Conservation (phyloP, 2,113 vertebrate species). For the Caranx melampygus region DNA sequence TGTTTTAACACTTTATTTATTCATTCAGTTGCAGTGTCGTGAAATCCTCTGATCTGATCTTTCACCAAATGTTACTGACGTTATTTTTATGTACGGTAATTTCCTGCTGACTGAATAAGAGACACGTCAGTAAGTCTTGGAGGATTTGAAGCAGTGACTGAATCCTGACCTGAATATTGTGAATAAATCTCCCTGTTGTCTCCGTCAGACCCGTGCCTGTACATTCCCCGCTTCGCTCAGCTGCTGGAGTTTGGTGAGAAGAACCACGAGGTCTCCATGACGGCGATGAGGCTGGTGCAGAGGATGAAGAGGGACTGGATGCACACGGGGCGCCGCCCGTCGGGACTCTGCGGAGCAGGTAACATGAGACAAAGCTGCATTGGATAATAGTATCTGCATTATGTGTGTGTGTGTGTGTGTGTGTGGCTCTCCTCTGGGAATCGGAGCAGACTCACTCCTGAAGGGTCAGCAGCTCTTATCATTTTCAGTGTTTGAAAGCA, state of each 20-base stretch:
- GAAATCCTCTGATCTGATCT: neutral
- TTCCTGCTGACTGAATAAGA: neutral
- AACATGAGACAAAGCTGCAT: neutral
- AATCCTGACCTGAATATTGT: neutral
- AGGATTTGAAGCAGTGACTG: neutral
- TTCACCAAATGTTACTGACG: neutral
- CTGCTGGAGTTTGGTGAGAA: slow-evolving; percentile 97
- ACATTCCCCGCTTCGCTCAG: slow-evolving; percentile 97
- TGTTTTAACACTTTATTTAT: too few relatives aligned
- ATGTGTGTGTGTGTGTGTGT: neutral
- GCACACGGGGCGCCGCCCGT: slow-evolving; percentile 96
- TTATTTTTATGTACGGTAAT: neutral
- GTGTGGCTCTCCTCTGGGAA: neutral
- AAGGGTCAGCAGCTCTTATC: neutral
- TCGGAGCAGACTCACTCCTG: neutral
- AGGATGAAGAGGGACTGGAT: slow-evolving; percentile 99
- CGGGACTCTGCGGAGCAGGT: slow-evolving; percentile 97
- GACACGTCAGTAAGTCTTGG: neutral
- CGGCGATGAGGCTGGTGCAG: slow-evolving; percentile 92
- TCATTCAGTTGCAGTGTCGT: too few relatives aligned
- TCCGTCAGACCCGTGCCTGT: slow-evolving; percentile 91
- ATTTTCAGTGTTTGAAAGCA: neutral
- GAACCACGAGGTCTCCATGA: slow-evolving; percentile 99
- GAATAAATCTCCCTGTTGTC: neutral
- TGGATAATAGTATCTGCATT: neutral